These are phyloP conservation scores for Drosophila subpulchrella DNA, from an alignment of 1,140 invertebrate genomes.

Conservation along the genomic window DNA sequence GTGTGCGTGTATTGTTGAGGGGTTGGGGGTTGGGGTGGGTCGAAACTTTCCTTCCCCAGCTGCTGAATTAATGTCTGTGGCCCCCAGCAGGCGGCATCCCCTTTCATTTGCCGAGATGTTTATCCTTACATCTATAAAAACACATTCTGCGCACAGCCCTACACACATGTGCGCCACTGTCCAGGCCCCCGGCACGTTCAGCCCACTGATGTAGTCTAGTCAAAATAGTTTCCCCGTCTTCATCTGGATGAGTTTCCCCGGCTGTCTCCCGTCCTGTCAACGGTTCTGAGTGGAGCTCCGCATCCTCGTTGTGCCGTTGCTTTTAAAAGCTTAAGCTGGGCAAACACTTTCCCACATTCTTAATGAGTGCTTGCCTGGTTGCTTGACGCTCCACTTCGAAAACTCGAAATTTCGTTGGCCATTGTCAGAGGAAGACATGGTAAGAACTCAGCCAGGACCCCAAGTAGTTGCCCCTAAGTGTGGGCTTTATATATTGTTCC, in stretches of 20 bases:
- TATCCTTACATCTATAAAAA: constrained; percentile 67
- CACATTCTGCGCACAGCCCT: constrained; percentile 25
- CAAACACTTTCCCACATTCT: constrained; percentile 46
- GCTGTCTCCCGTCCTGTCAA: constrained; percentile 50
- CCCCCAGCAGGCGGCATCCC: constrained; percentile 23
- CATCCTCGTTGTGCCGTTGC: constrained; percentile 39
- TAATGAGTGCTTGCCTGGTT: constrained; percentile 41
- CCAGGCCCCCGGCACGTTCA: constrained; percentile 55
- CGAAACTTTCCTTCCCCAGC: not conserved
- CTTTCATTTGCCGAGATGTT: constrained; percentile 58
- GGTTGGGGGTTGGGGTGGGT: constrained; percentile 1
- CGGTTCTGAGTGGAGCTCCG: constrained; percentile 47
- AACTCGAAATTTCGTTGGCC: constrained; percentile 31
- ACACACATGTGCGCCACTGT: constrained; percentile 25
- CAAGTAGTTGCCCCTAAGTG: constrained; percentile 21
- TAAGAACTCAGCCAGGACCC: not conserved
- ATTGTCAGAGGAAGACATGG: constrained; percentile 9
- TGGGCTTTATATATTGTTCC: constrained; percentile 21
- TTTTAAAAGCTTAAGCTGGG: constrained; percentile 65
- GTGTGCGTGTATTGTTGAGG: constrained; percentile 21
- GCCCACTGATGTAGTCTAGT: constrained; percentile 47
- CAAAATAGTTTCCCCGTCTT: constrained; percentile 54
- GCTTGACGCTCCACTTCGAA: constrained; percentile 23
- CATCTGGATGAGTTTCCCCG: constrained; percentile 24
- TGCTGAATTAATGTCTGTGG: constrained; percentile 53